Base-by-base conservation (phyloP, 2,113 vertebrate species). In the Sardina pilchardus region DNA sequence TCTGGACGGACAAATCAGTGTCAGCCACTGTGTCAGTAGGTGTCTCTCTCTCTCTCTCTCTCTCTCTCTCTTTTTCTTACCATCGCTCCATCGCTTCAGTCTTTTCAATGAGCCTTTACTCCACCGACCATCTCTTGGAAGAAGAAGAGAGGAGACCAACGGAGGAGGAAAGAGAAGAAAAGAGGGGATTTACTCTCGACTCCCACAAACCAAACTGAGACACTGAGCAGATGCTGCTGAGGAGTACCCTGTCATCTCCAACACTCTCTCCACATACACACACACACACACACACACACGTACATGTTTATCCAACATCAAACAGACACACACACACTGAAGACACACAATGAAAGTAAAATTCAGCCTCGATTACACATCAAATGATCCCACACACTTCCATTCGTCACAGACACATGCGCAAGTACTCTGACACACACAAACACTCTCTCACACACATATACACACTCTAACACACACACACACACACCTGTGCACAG, bases 31-130 rank as follows among this genome's bases (percentile, higher is more conserved):
- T 89, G 92, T 92, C 91, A 88, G 86, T 91, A 56, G 4, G 89
- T 82, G 87, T 87, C 86, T 86, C 88, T 90, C 86, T 86, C 83
- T 86, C 81, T 90, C 84, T 82, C 84, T 56, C 87, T 83, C 88
- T 87, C 83, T 47, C 82, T 85, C 85, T 86, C 87, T 88, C 90
- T 90, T 83, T 89, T 88, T 91, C 94, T 95, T 94, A 96, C 95
- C 95, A 95, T 95, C 94, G 94, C 95, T 95, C 95, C 95, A 96
- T 95, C 92, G 93, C 94, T 95, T 94, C 92, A 86, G 90, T 92
- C 88, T 93, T 88, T 94, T 96, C 94, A 95, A 94, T 94, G 92
- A 90, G 91, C 91, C 90, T 87, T 92, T 86, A 86, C 91, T 93
- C 87, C 93, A 93, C 92, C 91, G 85, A 92, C 95, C 94, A 95